Base-by-base conservation (phyloP, 2,113 vertebrate genomes). In the Pseudolaguvia tuberculata region DNA sequence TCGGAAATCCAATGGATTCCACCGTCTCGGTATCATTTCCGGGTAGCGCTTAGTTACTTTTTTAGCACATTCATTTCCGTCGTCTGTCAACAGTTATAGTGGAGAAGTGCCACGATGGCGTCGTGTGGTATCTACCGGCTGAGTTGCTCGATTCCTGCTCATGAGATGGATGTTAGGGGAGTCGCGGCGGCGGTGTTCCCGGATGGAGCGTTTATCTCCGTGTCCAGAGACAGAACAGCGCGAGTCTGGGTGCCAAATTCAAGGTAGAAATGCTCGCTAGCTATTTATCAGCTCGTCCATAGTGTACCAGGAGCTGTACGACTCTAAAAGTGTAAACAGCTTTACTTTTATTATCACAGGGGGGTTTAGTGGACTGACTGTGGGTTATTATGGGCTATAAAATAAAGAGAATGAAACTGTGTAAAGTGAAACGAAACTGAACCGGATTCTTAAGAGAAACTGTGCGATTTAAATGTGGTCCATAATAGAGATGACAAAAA, bases 131-230 rank as follows among this genome's bases (percentile, higher is more conserved):
- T 80, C 2, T 99, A 93, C 82, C 94, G 92, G 82, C 92, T 99
- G 57, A 89, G 95, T 73, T 97, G 95, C 83, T 95, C 95, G 6
- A 84, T 98, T 25, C 81, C 85, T 12, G 96, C 92, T 3, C 97
- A 99, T 23, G 93, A 93, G 58, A 92, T 97, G 92, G 97, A 99
- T 73, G 94, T 99, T 1, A 87, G 96, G 27, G 97, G 97, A 11
- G 84, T 99, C 51, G 82, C 87, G 1, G 69, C 88, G 1, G 83
- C 91, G 1, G 42, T 85, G n/a, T 94, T 91, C 11, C 94, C 95
- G 0, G 85, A 88, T 0, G 95, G 94, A 23, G 87, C 92, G 1
- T 97, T 99, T 82, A 93, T 97, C 57, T 98, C 97, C 0, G 97
- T 94, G 61, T 99, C 97, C 27, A 91, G 96, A 81, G 96, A 99